Base-by-base conservation (phyloP, 37 sponge, comb jelly and placozoan genomes). In the Cliona cf. orientalis region DNA sequence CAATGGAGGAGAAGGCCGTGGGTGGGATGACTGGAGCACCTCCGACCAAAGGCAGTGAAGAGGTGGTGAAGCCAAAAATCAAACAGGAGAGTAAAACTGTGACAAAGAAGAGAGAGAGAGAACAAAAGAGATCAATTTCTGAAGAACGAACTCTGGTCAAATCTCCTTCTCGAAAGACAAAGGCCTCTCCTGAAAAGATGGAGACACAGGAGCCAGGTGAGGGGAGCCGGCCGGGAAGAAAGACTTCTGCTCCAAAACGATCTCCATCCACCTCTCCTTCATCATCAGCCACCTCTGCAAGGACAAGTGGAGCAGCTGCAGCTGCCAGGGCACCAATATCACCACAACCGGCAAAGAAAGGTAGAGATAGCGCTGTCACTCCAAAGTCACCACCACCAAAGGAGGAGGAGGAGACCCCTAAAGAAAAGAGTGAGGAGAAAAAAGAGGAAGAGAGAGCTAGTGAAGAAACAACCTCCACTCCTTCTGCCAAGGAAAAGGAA, bases 341-440 rank as follows among this genome's bases (percentile, higher is more conserved):
- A 38, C 64, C 39, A 58, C 39, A 77, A 37, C 65, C 33, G 40
- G 37, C 36, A 36, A 60, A 38, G 41, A 22, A 55, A 7, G 19
- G 35, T 34, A 71, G 28, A 36, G 17, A 14, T 6, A 3, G 49
- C 28, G 14, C 69, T 41, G 23, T 14, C 38, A 42, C 71, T 31
- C 46, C 71, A 33, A 71, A 38, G 71, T 49, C 55, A 26, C 62
- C 2, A 21, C 44, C 5, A 2, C 70, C 70, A 71, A 71, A 84
- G 44, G 84, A 79, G 56, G 80, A 79, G 46, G 55, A 66, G 41
- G 63, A 60, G 46, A 56, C 43, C 12, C n/a, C 58, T 56, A 66
- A 74, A n/a, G 32, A 69, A 37, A 57, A 5, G 53, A 66, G 38
- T 28, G 11, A 81, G 57, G 69, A 34, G 25, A 23, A 64, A 38